Base-by-base conservation (phyloP, 2,113 vertebrate genomes). In the Tringa solitaria region DNA sequence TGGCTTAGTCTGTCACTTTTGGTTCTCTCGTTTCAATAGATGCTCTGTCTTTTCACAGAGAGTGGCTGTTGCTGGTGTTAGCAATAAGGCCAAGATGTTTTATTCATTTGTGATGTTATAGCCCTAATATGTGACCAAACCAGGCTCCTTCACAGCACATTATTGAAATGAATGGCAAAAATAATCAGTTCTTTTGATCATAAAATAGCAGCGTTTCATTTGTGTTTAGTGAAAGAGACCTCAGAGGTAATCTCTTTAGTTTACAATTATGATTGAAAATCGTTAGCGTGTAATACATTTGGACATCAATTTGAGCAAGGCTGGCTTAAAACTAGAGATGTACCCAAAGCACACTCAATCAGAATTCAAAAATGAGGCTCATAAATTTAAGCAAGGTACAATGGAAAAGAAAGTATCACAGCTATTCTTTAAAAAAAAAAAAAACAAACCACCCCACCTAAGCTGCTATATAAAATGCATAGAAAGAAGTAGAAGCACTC, bases 81-180 rank as follows among this genome's bases (percentile, higher is more conserved):
- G 78, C 82, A 87, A 43, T 91, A 89, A 93, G 74, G 53, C 65
- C 43, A 76, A 84, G 84, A 90, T 91, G 86, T 95, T 95, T 96
- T 84, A 94, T 84, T 95, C 76, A 92, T 95, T 87, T 75, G 41
- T 95, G 95, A 87, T 94, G 74, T 84, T 96, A 91, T 6, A 79
- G 61, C 61, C 48, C 48, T 84, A 32, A 57, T 89, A 82, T 84
- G 70, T 39, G 70, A 51, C 33, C 74, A 89, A 69, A 79, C 10
- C 37, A 50, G 56, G 74, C 51, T 93, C 68, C 70, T 96, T 91
- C 43, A 89, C 30, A 59, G 39, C 51, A 56, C 28, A 4, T 54
- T 67, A 35, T 37, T 51, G 74, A 91, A 82, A 54, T 16, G 43
- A 79, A 76, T 13, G 18, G 82, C 74, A 87, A 82, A 91, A 94